Percentiles rank a stretch among this genome's conserved stretches.
Conservation (phyloP, 2,797 vertebrate genomes). For the Enoplosus armatus region DNA sequence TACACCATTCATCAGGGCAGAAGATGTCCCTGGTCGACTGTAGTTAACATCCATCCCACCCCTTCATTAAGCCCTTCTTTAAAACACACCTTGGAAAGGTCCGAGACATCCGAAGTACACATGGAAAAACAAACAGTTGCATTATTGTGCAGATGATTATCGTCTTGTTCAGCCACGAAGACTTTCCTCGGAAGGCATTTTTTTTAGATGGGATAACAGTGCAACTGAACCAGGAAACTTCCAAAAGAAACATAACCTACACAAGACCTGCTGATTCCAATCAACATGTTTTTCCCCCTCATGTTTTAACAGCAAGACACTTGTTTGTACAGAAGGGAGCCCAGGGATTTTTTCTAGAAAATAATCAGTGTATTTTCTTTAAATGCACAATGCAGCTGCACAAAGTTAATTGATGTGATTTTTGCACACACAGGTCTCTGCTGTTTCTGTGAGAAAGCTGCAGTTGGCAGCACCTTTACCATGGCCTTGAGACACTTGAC, state of each 20-base stretch:
- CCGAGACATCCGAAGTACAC: conserved; percentile 27
- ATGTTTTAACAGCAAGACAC: conserved; percentile 10
- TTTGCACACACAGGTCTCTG: not conserved
- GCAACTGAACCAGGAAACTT: conserved; percentile 24
- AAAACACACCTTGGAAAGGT: conserved; percentile 58
- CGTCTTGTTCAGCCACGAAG: conserved; percentile 43
- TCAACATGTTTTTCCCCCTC: not conserved
- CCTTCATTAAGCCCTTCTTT: conserved; percentile 71
- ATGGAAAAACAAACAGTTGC: conserved; percentile 57
- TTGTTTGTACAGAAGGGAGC: not conserved
- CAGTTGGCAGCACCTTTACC: conserved; percentile 42
- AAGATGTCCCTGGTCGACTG: conserved; percentile 57
- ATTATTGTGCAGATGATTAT: conserved; percentile 47
- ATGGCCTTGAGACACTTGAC: conserved; percentile 63
- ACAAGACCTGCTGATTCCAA: not conserved
- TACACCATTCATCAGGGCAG: conserved; percentile 79
- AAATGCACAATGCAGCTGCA: not conserved
- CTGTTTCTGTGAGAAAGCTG: conserved; percentile 50
- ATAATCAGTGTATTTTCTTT: not conserved
- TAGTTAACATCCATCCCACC: conserved; percentile 72
- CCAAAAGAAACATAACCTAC: conserved; percentile 34
- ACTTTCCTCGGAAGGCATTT: conserved; percentile 26
- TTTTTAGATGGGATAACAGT: conserved; percentile 16
- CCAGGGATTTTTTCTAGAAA: not conserved
- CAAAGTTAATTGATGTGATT: not conserved